Evolutionary conservation across 2,113 vertebrate species (phyloP).

Genomic region (Lycocorax pyrrhopterus): DNA sequence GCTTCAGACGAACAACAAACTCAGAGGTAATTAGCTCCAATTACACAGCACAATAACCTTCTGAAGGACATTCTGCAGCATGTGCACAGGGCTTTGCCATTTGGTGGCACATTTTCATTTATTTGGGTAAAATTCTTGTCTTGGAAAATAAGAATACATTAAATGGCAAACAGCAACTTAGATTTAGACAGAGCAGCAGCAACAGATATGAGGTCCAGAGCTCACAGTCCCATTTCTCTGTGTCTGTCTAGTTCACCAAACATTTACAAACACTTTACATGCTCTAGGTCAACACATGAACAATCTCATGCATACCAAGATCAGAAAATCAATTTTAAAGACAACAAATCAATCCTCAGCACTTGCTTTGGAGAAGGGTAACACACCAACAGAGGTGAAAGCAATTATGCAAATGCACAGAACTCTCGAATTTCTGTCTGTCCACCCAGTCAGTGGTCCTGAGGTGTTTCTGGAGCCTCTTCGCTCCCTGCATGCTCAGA

Average conservation of each 20-base stretch:
- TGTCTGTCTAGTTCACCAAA: neutral
- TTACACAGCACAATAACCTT: rapidly evolving
- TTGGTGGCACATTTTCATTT: neutral
- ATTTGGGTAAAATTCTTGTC: neutral
- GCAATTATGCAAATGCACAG: neutral
- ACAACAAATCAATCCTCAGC: neutral
- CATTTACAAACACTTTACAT: neutral
- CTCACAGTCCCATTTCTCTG: neutral
- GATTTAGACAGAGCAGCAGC: neutral
- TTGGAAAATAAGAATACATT: neutral
- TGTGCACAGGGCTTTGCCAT: neutral
- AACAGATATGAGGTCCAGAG: rapidly evolving
- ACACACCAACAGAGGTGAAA: neutral
- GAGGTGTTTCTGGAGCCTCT: neutral
- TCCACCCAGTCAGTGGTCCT: neutral
- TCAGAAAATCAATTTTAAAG: neutral
- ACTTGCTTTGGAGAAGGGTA: neutral
- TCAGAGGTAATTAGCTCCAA: neutral
- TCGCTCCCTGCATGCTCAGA: neutral
- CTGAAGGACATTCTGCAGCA: neutral
- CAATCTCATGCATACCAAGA: neutral
- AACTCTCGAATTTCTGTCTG: neutral
- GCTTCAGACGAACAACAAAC: neutral
- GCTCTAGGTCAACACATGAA: neutral
- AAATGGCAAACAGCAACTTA: neutral